Conservation (phyloP, 2,888 invertebrate species). For the Tetramorium bicarinatum region DNA sequence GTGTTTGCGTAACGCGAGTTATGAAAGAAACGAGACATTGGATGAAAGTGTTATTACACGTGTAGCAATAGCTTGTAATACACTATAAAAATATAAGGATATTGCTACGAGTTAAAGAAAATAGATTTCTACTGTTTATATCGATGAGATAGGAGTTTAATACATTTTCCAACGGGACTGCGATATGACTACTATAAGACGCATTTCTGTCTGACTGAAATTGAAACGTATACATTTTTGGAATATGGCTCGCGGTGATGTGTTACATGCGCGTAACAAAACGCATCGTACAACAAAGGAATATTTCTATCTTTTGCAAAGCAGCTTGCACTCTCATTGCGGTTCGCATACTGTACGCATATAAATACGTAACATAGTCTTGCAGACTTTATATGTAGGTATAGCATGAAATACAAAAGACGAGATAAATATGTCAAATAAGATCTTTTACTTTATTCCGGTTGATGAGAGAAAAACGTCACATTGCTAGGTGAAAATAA, state of each 20-base stretch:
- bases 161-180: constrained; percentile 8
- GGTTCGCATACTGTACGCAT: constrained; percentile 8
- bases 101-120: constrained; percentile 39
- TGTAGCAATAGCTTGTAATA: constrained; percentile 35
- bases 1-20: constrained; percentile 9
- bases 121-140: constrained; percentile 44
- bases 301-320: constrained; percentile 38
- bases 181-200: not conserved
- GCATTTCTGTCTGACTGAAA: constrained; percentile 26
- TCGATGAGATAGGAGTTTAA: constrained; percentile 31
- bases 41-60: constrained; percentile 29
- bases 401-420: not conserved
- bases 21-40: constrained; percentile 6
- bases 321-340: constrained; percentile 44
- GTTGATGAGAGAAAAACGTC: not conserved
- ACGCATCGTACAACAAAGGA: constrained; percentile 39
- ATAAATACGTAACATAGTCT: constrained; percentile 20
- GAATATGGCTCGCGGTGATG: constrained; percentile 18
- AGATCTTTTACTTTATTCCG: constrained; percentile 13
- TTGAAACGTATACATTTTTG: constrained; percentile 51
- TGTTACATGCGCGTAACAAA: constrained; percentile 40
- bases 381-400: not conserved
- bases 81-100: constrained; percentile 24
- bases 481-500: not conserved
- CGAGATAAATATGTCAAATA: constrained; percentile 27